Conservation (phyloP, 1,140 invertebrate species). For the Epicauta chinensis region DNA sequence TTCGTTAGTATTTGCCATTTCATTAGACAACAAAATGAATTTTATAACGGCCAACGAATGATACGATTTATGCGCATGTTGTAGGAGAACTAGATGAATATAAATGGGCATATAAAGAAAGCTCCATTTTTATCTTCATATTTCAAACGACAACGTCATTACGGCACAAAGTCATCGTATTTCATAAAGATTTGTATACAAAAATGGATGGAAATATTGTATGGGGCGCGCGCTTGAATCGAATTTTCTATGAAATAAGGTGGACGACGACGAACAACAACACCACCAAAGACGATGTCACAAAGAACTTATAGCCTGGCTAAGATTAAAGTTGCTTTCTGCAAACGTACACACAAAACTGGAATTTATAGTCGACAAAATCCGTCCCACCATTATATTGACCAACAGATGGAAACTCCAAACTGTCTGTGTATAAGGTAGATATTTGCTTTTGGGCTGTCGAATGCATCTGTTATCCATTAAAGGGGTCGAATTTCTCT, state of each 20-base stretch:
- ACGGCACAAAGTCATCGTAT: too few relatives aligned
- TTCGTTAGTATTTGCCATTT: too few relatives aligned
- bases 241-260: too few relatives aligned
- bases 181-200: too few relatives aligned
- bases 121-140: conserved; percentile 13
- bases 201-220: too few relatives aligned
- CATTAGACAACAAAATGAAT: too few relatives aligned
- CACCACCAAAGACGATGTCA: too few relatives aligned
- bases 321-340: conserved; percentile 23
- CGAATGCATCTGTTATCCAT: conserved; percentile 23
- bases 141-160: conserved; percentile 8
- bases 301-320: background rate
- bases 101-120: background rate
- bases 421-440: conserved; percentile 4
- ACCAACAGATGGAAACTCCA: conserved; percentile 19
- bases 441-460: conserved; percentile 20
- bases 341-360: conserved; percentile 21
- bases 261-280: too few relatives aligned
- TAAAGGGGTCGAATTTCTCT: conserved; percentile 15
- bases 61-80: background rate
- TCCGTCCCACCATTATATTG: conserved; percentile 18
- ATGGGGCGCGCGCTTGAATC: too few relatives aligned
- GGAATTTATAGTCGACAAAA: conserved; percentile 22
- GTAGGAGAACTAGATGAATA: conserved; percentile 6
- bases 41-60: too few relatives aligned